These are phyloP conservation scores for Trissoscelio sp. DNA, from an alignment of 2,888 invertebrate genomes.

Conservation along the genomic window DNA sequence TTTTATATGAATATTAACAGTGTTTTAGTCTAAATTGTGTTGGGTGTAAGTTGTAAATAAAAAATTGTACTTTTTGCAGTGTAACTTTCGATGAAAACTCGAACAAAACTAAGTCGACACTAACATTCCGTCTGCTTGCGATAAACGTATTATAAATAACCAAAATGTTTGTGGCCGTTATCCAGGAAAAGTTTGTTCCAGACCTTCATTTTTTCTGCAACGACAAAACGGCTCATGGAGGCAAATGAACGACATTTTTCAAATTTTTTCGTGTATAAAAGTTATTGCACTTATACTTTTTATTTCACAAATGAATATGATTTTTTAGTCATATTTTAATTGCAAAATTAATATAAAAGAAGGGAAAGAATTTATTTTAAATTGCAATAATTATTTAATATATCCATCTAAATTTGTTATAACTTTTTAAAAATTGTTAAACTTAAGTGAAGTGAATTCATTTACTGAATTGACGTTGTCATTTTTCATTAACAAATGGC, in stretches of 20 bases:
- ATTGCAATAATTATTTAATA: too few relatives aligned
- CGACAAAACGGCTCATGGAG: not conserved
- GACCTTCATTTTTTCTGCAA: conserved; percentile 7
- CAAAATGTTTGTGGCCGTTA: not conserved
- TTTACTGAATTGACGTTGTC: not conserved
- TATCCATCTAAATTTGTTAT: not conserved
- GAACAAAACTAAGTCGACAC: not conserved
- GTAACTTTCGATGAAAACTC: not conserved
- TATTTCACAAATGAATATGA: not conserved
- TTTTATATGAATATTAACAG: too few relatives aligned
- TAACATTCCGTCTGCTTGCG: not conserved
- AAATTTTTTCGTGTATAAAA: not conserved
- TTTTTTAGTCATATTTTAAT: not conserved
- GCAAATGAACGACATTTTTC: not conserved
- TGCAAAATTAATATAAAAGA: too few relatives aligned
- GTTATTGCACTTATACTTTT: not conserved
- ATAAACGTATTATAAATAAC: not conserved
- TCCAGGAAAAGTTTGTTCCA: not conserved
- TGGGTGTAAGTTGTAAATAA: too few relatives aligned
- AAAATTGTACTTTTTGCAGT: too few relatives aligned
- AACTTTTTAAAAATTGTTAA: not conserved
- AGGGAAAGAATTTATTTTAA: too few relatives aligned
- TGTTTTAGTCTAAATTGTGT: too few relatives aligned
- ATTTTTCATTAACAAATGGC: conserved; percentile 38
- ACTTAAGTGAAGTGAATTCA: not conserved